A percentile compares a stretch with the other conserved stretches of the same genome.
phyloP scores from a whole-genome alignment of 2,113 vertebrate species.

The Myrmecophaga tridactyla region DNA sequence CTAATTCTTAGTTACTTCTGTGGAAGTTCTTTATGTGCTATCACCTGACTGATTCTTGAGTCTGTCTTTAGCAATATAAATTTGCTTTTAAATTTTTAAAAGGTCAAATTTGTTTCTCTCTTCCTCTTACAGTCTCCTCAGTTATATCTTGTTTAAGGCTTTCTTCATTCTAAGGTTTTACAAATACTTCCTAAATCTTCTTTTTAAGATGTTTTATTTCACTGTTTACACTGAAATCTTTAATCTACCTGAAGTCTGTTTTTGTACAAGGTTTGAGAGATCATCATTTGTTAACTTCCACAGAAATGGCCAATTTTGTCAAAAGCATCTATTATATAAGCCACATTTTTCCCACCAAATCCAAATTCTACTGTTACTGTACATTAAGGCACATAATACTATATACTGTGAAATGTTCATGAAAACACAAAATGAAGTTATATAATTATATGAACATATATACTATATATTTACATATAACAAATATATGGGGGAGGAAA shows the following conservation, averaged over 20 bases:
- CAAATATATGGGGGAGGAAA: no score
- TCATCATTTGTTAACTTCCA: not conserved
- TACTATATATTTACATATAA: no score
- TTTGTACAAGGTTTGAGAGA: not conserved
- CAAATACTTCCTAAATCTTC: not conserved
- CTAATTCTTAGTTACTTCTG: not conserved
- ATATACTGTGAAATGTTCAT: not conserved
- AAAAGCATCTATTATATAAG: not conserved
- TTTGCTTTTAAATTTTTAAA: not conserved
- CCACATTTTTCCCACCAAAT: not conserved
- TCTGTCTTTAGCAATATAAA: not conserved
- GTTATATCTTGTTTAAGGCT: not conserved
- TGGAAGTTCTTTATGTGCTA: not conserved
- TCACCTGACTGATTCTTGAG: not conserved
- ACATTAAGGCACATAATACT: not conserved
- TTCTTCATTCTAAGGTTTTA: not conserved
- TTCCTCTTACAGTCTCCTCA: not conserved
- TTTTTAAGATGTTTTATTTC: not conserved
- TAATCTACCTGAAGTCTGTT: not conserved
- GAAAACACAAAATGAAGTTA: slow-evolving; percentile 26
- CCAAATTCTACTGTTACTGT: not conserved
- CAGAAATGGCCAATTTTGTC: not conserved
- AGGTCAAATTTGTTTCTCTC: not conserved
- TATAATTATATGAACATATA: not conserved
- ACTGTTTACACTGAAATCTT: slow-evolving; percentile 33